A percentile compares a stretch with the other conserved stretches of the same genome.
These are phyloP conservation scores for Ctenicera cuprea DNA, from an alignment of 2,888 invertebrate genomes.

Conservation along the genomic window DNA sequence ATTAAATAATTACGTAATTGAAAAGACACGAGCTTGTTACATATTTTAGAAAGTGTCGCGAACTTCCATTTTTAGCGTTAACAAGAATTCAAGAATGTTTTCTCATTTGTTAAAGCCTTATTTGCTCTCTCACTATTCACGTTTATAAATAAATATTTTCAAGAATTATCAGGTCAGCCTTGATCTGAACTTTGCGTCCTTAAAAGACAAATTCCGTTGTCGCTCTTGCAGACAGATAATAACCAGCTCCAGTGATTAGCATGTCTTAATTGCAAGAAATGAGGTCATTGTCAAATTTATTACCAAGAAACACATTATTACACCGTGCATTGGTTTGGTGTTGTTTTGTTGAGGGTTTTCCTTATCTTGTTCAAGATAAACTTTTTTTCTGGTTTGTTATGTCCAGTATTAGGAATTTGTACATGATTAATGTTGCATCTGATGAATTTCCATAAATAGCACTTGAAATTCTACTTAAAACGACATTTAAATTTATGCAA, in stretches of 20 bases:
- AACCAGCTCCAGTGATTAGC: neutral
- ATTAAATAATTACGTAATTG: neutral
- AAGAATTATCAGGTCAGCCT: slow-evolving; percentile 15
- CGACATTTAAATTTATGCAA: too few species aligned
- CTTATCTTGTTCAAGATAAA: too few species aligned
- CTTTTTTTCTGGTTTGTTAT: too few species aligned
- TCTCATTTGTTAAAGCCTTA: neutral
- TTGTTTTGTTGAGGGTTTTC: too few species aligned
- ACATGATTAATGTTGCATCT: too few species aligned
- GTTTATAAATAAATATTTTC: slow-evolving; percentile 10
- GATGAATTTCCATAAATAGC: too few species aligned
- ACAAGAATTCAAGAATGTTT: neutral
- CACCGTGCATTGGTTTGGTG: too few species aligned
- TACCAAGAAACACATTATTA: neutral
- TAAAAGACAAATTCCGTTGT: slow-evolving; percentile 4
- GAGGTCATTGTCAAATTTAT: slow-evolving; percentile 16
- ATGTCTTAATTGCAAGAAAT: slow-evolving; percentile 8
- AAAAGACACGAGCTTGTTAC: neutral
- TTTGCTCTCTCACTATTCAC: neutral
- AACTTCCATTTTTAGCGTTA: slow-evolving; percentile 29
- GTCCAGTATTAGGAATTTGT: too few species aligned
- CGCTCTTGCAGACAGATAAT: slow-evolving; percentile 10
- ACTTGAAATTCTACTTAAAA: too few species aligned
- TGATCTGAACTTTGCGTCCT: slow-evolving; percentile 13
- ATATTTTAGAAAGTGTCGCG: slow-evolving; percentile 16